These are phyloP conservation scores for Drosophila fungiperda DNA, from an alignment of 2,888 invertebrate genomes.

Conservation along the genomic window DNA sequence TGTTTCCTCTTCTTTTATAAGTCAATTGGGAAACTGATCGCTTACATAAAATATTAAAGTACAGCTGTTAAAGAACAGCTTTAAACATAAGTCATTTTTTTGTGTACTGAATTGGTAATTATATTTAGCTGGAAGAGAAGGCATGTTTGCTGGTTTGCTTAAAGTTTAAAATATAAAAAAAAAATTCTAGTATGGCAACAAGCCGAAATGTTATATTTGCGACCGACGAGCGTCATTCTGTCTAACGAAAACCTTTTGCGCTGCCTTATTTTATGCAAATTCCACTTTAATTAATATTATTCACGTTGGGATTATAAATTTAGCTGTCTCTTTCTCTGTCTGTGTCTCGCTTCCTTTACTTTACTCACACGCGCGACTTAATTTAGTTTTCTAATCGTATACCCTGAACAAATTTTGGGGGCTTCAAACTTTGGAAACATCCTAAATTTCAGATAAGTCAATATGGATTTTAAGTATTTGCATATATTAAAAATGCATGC, in stretches of 20 bases:
- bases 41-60: not conserved
- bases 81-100: not conserved
- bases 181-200: not conserved
- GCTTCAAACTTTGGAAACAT: not conserved
- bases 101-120: not conserved
- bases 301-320: slow-evolving; percentile 48
- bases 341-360: slow-evolving; percentile 40
- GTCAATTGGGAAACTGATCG: not conserved
- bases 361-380: slow-evolving; percentile 65
- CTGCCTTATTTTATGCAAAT: slow-evolving; percentile 77
- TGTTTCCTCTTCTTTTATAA: not conserved
- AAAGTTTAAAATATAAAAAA: not conserved
- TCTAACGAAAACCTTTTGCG: slow-evolving; percentile 71
- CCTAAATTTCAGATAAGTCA: not conserved
- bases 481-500: not conserved
- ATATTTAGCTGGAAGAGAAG: not conserved
- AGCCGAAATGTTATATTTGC: slow-evolving; percentile 4
- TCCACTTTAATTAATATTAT: slow-evolving; percentile 77
- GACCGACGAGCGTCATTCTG: slow-evolving; percentile 68
- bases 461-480: not conserved
- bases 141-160: not conserved
- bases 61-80: too few relatives aligned
- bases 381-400: slow-evolving; percentile 67
- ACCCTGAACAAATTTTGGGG: slow-evolving; percentile 32
- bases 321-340: slow-evolving; percentile 54